Evolutionary conservation across 1,140 invertebrate species (phyloP), one percentile per base, ranked within the genome.

Genomic region (Cheumatopsyche charites): DNA sequence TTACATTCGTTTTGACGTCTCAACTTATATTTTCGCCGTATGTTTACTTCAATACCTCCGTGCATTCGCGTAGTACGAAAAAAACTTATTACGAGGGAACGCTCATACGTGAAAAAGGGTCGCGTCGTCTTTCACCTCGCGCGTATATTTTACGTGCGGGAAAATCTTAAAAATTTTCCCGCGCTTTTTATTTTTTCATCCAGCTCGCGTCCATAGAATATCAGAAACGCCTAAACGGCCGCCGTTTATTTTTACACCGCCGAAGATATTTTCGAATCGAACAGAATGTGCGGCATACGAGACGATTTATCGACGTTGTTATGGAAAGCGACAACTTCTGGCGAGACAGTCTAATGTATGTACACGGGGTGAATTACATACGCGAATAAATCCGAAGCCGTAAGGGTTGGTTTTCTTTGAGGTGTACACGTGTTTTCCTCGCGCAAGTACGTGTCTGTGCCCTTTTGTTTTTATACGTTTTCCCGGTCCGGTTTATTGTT

Each of bases 331-430:
- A 58, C 21, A 58, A 26, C 55, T 23, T n/a, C n/a, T n/a, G n/a
- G n/a, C n/a, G n/a, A 4, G 19, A 19, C 23, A 58, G 29, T 58
- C 23, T n/a, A 52, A 19, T 25, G 55, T 58, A 23, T 58, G 55
- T 58, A 58, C 23, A 58, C 55, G 55, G 25, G 55, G 55, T 58
- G 55, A 58, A 58, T 58, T 58, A 58, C 55, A 58, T 58, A 58
- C 55, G 23, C 7, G 23, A 58, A 58, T 25, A 52, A 52, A 52
- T 52, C 47, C 47, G 6, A 13, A 15, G 12, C 55, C 21, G 23
- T 58, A 12, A 26, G 55, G 19, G 55, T 19, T 11, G 12, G 7
- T 23, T 23, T 23, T 58, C 23, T 58, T n/a, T n/a, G n/a, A n/a
- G n/a, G 21, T 9, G 17, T 47, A 47, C 43, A 47, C 15, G 15